Conservation (phyloP, 2,797 vertebrate genomes). For the Sebastes nivosus region DNA sequence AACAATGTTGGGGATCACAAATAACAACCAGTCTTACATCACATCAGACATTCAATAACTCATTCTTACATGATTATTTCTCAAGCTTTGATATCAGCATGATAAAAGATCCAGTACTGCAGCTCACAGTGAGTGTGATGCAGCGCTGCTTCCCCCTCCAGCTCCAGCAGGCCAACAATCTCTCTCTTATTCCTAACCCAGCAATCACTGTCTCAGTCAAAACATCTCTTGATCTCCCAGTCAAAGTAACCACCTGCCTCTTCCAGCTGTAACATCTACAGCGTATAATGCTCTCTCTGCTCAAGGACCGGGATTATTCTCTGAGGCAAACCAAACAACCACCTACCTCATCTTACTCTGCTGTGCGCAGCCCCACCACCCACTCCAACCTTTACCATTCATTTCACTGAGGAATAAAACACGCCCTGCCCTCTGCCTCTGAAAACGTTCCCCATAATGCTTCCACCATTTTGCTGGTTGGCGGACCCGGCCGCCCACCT, state of each 20-base stretch:
- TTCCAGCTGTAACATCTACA: slow-evolving; percentile 10
- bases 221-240: slow-evolving; percentile 20
- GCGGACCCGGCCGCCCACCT: slow-evolving; percentile 59
- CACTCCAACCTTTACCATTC: slow-evolving; percentile 9
- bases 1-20: neutral
- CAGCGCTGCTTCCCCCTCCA: neutral
- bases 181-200: slow-evolving; percentile 10
- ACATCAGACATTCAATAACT: neutral
- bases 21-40: neutral
- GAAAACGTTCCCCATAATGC: slow-evolving; percentile 12
- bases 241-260: slow-evolving; percentile 10
- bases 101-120: neutral
- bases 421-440: neutral
- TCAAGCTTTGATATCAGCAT: neutral
- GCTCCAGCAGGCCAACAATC: slow-evolving; percentile 4
- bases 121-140: neutral
- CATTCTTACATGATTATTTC: neutral
- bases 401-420: slow-evolving; percentile 10
- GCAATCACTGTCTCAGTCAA: slow-evolving; percentile 20
- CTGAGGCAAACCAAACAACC: slow-evolving; percentile 11
- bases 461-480: slow-evolving; percentile 45
- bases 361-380: neutral
- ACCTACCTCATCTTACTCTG: neutral
- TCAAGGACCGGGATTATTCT: slow-evolving; percentile 1
- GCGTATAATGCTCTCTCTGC: neutral